Conservation (phyloP, 1,140 invertebrate genomes). For the Drosophila nikananu region DNA sequence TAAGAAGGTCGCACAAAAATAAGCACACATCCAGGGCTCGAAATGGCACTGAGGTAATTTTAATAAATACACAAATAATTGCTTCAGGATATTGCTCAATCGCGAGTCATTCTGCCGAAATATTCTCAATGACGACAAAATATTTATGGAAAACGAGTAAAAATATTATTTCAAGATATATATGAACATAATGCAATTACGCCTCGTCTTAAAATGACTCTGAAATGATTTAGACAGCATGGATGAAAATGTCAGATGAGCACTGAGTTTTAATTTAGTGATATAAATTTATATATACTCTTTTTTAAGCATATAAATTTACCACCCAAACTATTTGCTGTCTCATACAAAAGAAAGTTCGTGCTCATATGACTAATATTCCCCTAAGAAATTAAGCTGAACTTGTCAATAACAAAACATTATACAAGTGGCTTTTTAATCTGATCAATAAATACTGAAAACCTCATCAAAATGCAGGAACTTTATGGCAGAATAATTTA, state of each 20-base stretch:
- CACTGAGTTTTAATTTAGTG: slow-evolving; percentile 55
- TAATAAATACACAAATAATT: slow-evolving; percentile 62
- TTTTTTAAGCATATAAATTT: no score
- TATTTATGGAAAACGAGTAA: not conserved
- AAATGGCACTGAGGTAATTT: slow-evolving; percentile 55
- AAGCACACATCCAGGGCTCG: slow-evolving; percentile 7
- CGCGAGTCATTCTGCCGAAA: not conserved
- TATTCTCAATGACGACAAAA: not conserved
- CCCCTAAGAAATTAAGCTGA: no score
- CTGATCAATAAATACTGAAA: no score
- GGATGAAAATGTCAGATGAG: slow-evolving; percentile 10
- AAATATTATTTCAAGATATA: not conserved
- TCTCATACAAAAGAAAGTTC: no score
- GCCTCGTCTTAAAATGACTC: not conserved
- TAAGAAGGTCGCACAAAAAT: slow-evolving; percentile 31
- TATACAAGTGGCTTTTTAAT: no score
- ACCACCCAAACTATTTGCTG: no score
- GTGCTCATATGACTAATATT: no score
- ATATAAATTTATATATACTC: no score
- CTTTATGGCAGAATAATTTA: no score
- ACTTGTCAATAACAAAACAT: no score
- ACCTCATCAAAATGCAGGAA: no score
- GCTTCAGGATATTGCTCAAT: slow-evolving; percentile 45
- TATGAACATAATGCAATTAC: not conserved
- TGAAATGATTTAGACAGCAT: not conserved